Conservation (phyloP, 2,113 vertebrate genomes). For the Tupaia tana region DNA sequence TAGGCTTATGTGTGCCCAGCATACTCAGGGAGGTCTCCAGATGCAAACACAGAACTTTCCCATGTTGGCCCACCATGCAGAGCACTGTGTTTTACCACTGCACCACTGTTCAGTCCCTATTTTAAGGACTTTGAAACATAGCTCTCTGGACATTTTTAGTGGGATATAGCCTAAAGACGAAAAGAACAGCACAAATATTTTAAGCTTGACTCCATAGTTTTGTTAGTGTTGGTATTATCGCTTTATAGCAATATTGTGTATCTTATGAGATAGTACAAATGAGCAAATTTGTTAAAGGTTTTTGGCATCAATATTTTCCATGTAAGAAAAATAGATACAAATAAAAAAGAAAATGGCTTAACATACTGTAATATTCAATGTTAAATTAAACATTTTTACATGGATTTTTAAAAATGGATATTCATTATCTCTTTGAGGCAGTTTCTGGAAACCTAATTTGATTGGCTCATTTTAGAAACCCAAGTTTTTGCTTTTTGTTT, state of each 20-base stretch:
- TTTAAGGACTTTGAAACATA: slow-evolving; percentile 22
- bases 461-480: slow-evolving; percentile 37
- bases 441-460: slow-evolving; percentile 26
- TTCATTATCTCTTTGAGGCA: neutral
- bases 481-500: neutral
- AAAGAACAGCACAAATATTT: neutral
- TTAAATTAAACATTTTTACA: neutral
- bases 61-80: too few species aligned
- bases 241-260: neutral
- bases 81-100: too few species aligned
- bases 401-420: neutral
- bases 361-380: neutral
- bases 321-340: neutral
- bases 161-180: neutral
- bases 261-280: neutral
- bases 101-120: too few species aligned
- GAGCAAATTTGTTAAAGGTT: slow-evolving; percentile 31
- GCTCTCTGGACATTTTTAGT: slow-evolving; percentile 30
- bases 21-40: too few species aligned
- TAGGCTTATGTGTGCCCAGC: too few species aligned
- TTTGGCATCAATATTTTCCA: slow-evolving; percentile 37
- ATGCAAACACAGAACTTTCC: too few species aligned
- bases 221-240: neutral
- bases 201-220: neutral
- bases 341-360: neutral